phyloP scores from a whole-genome alignment of 2,888 invertebrate species.

The Limnephilus marmoratus region DNA sequence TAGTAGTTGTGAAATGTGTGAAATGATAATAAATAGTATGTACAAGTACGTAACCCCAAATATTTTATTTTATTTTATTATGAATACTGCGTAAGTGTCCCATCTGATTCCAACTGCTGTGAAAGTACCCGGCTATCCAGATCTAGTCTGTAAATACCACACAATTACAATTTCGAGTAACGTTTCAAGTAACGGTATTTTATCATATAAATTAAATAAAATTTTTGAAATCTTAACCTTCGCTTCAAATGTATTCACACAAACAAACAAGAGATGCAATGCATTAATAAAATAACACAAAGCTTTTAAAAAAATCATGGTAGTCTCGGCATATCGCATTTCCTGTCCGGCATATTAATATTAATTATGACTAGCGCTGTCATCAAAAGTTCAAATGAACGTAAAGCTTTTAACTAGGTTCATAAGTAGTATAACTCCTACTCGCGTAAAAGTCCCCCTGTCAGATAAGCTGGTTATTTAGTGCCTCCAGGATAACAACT shows the following conservation, averaged over 20 bases:
- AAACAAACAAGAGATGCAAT: neutral
- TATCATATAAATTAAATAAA: no score
- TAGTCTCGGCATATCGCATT: neutral
- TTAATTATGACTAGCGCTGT: constrained; percentile 2
- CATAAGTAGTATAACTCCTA: neutral
- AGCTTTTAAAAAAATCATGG: neutral
- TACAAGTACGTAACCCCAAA: no score
- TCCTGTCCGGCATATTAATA: neutral
- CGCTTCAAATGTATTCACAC: neutral
- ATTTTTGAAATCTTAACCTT: neutral
- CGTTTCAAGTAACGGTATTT: no score
- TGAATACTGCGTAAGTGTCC: no score
- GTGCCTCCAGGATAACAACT: neutral
- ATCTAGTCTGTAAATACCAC: no score
- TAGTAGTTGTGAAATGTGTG: no score
- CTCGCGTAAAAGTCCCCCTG: constrained; percentile 10
- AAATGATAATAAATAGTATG: no score
- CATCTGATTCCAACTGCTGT: no score
- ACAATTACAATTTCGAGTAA: no score
- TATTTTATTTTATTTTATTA: no score
- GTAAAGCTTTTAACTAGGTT: constrained; percentile 8
- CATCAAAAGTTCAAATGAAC: constrained; percentile 24
- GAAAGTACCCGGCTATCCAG: no score
- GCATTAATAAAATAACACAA: neutral
- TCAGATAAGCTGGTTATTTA: constrained; percentile 37